Evolutionary conservation across 2,888 invertebrate species (phyloP), one percentile per base, ranked within the genome.

Genomic region (Eupeodes latifasciatus): DNA sequence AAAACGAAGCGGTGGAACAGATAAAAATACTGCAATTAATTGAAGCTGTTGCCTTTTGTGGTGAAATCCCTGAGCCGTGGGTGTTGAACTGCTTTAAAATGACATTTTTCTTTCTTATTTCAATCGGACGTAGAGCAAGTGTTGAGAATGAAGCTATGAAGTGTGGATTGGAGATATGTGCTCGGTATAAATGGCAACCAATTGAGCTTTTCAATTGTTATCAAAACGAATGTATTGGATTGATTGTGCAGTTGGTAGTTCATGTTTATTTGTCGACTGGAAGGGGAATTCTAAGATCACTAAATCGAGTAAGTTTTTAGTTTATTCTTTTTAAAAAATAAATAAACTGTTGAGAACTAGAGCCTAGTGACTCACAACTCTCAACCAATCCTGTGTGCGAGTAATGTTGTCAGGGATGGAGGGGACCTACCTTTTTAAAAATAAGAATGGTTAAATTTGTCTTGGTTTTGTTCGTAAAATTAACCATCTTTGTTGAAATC

Each of bases 121-220:
- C 27, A 27, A 27, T 93, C 6, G 91, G 92, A 79, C 90, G 91
- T 0, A 91, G 91, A 2, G 92, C 93, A 0, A 84, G 90, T 44
- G 91, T 94, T 5, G 91, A 91, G 4, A 92, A 93, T 57, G 93
- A 93, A 82, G 93, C 94, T 0, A 90, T 92, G 0, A 89, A 92
- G 11, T 91, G 91, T 47, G 92, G 91, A 0, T 91, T 90, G 1
- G 92, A 93, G 82, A 91, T 94, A 89, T 93, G 93, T 34, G 91
- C 91, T 0, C 87, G 89, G 14, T 91, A 92, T 61, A 90, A 90
- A 2, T 85, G 92, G 9, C 91, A 92, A 66, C 92, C 93, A 2
- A 91, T 92, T 2, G 91, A 92, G 2, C 81, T 94, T 5, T 92
- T 93, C 91, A 92, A 93, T 84, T 94, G 93, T 92, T 93, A 94